These are phyloP conservation scores for Choreutis nemorana DNA, from an alignment of 2,888 invertebrate species.

Conservation along the genomic window DNA sequence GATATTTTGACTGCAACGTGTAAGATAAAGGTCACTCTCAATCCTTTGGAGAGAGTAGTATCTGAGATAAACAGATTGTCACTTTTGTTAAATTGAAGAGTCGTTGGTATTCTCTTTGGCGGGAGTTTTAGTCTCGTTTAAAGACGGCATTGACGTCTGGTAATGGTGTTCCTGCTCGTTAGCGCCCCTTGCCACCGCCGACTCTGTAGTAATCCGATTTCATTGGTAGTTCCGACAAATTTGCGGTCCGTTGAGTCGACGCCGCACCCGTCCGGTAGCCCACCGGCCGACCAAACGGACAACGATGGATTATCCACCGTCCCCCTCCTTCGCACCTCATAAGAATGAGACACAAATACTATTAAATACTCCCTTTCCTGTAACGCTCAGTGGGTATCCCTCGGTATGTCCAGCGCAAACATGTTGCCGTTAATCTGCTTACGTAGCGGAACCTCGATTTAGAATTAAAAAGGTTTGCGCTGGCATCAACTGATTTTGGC, in stretches of 20 bases:
- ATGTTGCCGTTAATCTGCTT: constrained; percentile 28
- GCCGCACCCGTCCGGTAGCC: constrained; percentile 23
- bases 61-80: no score
- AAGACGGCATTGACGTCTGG: constrained; percentile 32
- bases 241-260: constrained; percentile 49
- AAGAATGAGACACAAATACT: constrained; percentile 20
- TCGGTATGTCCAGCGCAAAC: constrained; percentile 21
- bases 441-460: constrained; percentile 17
- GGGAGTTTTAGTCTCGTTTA: constrained; percentile 27
- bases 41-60: no score
- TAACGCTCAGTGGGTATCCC: constrained; percentile 25
- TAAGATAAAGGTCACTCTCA: no score
- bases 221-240: constrained; percentile 56
- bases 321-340: constrained; percentile 18
- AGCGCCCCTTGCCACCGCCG: constrained; percentile 36
- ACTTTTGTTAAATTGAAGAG: no score
- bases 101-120: no score
- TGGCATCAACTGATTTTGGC: constrained; percentile 21
- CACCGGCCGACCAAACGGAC: constrained; percentile 16
- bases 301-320: constrained; percentile 26
- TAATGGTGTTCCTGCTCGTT: constrained; percentile 49
- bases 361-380: constrained; percentile 28
- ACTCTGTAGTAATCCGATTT: constrained; percentile 52
- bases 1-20: no score
- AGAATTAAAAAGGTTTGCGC: constrained; percentile 21